These are phyloP conservation scores for Plemyria rubiginata DNA, from an alignment of 2,888 invertebrate genomes.

Conservation along the genomic window DNA sequence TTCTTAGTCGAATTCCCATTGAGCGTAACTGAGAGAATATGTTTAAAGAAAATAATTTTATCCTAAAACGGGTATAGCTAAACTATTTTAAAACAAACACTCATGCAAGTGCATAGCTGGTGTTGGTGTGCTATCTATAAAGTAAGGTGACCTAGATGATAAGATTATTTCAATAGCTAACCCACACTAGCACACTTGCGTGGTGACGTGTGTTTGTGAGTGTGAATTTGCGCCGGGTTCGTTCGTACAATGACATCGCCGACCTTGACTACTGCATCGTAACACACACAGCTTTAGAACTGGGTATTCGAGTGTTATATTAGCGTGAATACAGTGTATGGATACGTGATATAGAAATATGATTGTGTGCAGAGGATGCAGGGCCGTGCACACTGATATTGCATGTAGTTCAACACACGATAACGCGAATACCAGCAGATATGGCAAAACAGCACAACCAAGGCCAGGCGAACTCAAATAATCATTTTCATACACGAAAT, in stretches of 20 bases:
- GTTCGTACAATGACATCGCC: constrained; percentile 82
- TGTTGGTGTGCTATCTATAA: constrained; percentile 74
- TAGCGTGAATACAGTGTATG: constrained; percentile 23
- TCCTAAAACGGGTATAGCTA: constrained; percentile 29
- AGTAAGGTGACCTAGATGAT: constrained; percentile 85
- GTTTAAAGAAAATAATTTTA: constrained; percentile 21
- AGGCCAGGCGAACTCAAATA: constrained; percentile 62
- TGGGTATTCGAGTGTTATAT: constrained; percentile 38
- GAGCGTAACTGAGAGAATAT: neutral
- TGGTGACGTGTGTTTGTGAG: constrained; percentile 50
- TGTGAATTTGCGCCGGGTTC: constrained; percentile 70
- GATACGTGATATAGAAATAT: constrained; percentile 12
- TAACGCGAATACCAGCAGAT: constrained; percentile 64
- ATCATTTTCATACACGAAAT: constrained; percentile 20
- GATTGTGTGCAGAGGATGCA: constrained; percentile 49
- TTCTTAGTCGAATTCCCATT: neutral
- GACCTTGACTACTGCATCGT: constrained; percentile 82
- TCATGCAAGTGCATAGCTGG: constrained; percentile 52
- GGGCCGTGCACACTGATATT: constrained; percentile 52
- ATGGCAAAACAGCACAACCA: constrained; percentile 66
- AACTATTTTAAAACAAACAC: constrained; percentile 41
- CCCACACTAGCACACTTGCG: constrained; percentile 51
- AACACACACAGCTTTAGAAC: constrained; percentile 47
- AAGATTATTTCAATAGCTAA: constrained; percentile 80
- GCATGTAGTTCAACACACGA: constrained; percentile 81